Percentiles rank a stretch among this genome's conserved stretches.
Conservation (phyloP, 2,113 vertebrate genomes). For the Myotis lucifugus region DNA sequence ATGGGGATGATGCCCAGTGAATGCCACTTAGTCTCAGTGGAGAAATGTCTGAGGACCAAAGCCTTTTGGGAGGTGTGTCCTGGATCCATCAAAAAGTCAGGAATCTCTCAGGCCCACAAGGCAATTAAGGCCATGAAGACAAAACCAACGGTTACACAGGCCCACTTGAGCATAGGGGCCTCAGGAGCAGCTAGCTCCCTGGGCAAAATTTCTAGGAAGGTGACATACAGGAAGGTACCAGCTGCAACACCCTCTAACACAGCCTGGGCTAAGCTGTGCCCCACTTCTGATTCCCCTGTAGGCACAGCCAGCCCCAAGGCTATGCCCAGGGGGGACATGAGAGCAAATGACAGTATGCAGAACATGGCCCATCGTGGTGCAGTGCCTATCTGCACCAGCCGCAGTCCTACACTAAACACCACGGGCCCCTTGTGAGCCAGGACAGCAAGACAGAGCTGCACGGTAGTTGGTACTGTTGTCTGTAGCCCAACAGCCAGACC, state of each 20-base stretch:
- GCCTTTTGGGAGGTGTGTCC: neutral
- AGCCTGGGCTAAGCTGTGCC: conserved; percentile 85
- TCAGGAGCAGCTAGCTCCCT: conserved; percentile 89
- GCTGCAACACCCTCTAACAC: conserved; percentile 90
- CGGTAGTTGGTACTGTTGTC: conserved; percentile 84
- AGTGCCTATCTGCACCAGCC: conserved; percentile 87
- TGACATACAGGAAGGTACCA: conserved; percentile 93
- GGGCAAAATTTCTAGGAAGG: conserved; percentile 94
- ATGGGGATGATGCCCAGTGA: neutral
- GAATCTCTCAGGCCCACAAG: conserved; percentile 85
- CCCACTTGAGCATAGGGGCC: conserved; percentile 88
- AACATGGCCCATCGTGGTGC: conserved; percentile 82
- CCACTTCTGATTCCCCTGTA: conserved; percentile 77
- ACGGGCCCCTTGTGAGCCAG: conserved; percentile 93
- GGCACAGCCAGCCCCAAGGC: conserved; percentile 87
- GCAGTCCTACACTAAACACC: conserved; percentile 91
- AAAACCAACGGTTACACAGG: conserved; percentile 91
- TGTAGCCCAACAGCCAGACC: conserved; percentile 93
- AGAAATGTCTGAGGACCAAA: neutral
- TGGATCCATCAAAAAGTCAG: neutral
- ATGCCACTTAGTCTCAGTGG: neutral
- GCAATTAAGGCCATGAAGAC: conserved; percentile 89
- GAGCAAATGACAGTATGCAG: conserved; percentile 87
- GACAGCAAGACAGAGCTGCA: conserved; percentile 92
- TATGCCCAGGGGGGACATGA: conserved; percentile 92